phyloP scores from a whole-genome alignment of 2,113 vertebrate genomes.

The Chamaetylas fuelleborni region DNA sequence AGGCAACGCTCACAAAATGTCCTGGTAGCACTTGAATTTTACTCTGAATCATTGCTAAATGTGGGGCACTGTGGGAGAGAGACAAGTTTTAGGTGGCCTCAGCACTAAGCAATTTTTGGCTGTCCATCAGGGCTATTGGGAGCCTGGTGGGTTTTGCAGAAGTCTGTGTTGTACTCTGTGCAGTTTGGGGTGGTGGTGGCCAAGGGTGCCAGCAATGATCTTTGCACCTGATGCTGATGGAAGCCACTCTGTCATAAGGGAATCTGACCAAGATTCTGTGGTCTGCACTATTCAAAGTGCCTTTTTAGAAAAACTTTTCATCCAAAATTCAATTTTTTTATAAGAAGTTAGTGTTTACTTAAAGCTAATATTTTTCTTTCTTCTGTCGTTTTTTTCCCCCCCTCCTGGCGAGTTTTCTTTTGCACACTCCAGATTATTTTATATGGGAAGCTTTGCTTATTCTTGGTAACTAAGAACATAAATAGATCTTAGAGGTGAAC shows the following conservation, averaged over 20 bases:
- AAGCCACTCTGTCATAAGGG: accelerated
- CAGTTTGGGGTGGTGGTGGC: not conserved
- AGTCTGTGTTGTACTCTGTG: accelerated
- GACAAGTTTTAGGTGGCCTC: not conserved
- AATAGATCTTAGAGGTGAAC: not conserved
- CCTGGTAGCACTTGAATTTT: not conserved
- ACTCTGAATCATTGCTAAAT: not conserved
- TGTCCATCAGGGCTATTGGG: not conserved
- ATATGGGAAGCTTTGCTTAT: not conserved
- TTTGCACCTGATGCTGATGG: not conserved
- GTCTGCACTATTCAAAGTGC: not conserved
- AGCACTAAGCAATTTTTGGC: not conserved
- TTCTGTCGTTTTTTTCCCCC: no score
- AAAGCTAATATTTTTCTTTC: not conserved
- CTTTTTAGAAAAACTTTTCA: not conserved
- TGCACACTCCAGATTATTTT: not conserved
- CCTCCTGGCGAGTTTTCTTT: not conserved
- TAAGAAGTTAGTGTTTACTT: not conserved
- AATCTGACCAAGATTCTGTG: not conserved
- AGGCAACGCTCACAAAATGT: accelerated
- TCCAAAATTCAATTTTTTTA: not conserved
- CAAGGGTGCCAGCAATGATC: accelerated
- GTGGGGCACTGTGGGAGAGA: not conserved
- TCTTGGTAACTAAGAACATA: not conserved
- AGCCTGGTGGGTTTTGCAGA: not conserved